Percentiles rank a stretch among this genome's conserved stretches.
phyloP scores from a whole-genome alignment of 2,888 invertebrate species.

The Acanthosoma haemorrhoidale region DNA sequence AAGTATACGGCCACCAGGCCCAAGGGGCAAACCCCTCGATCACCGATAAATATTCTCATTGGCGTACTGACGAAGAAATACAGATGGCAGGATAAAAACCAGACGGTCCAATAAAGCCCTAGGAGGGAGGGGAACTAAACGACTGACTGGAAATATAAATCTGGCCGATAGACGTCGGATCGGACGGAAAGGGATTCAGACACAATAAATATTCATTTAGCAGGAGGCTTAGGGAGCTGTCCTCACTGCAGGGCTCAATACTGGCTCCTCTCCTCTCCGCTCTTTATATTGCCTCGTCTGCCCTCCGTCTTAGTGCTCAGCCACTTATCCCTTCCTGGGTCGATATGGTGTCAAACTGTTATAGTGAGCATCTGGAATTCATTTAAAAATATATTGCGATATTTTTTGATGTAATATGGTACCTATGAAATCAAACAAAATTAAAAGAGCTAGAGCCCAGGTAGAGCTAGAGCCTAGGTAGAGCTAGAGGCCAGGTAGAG shows the following conservation, averaged over 20 bases:
- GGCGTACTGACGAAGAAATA: not conserved
- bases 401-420: no score
- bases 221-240: slow-evolving; percentile 3
- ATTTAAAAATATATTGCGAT: no score
- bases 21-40: no score
- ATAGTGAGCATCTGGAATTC: no score
- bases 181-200: not conserved
- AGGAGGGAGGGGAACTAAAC: not conserved
- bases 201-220: slow-evolving; percentile 14
- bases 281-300: not conserved
- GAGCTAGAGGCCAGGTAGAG: no score
- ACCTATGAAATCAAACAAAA: no score
- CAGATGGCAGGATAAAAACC: not conserved
- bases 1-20: no score
- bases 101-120: not conserved
- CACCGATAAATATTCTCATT: not conserved
- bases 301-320: no score
- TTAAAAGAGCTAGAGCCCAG: no score
- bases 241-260: slow-evolving; percentile 14
- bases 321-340: no score
- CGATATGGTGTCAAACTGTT: no score
- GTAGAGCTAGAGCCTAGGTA: no score
- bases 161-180: not conserved
- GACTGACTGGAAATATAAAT: slow-evolving; percentile 12
- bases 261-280: not conserved